Percentiles rank a stretch among this genome's conserved stretches.
These are phyloP conservation scores for Rhadinocentrus ornatus DNA, from an alignment of 2,797 vertebrate species.

Conservation along the genomic window DNA sequence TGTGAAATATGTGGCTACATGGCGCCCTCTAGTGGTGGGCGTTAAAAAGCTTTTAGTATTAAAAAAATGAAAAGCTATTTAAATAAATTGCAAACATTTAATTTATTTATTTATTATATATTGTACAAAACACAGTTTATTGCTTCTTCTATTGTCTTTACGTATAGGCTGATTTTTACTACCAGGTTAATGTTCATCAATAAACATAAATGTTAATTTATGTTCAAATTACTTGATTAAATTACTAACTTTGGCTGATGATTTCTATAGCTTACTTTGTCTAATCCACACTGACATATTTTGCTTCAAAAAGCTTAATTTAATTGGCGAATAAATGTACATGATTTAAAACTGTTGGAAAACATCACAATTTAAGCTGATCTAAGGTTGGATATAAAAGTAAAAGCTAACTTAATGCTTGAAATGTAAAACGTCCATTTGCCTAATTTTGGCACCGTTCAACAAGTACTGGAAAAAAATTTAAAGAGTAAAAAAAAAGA, in stretches of 20 bases:
- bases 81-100: background rate
- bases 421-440: background rate
- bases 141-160: background rate
- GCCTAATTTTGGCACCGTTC: background rate
- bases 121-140: too few relatives aligned
- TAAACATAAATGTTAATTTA: background rate
- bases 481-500: background rate
- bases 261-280: too few relatives aligned
- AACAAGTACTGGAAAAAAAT: too few relatives aligned
- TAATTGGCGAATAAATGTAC: too few relatives aligned
- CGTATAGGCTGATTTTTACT: background rate
- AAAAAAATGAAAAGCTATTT: background rate
- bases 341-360: too few relatives aligned
- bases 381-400: too few relatives aligned
- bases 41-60: background rate
- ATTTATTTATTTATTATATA: too few relatives aligned
- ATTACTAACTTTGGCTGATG: too few relatives aligned
- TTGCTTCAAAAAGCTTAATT: too few relatives aligned
- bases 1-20: slow-evolving; percentile 38
- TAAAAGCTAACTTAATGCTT: background rate
- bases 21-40: slow-evolving; percentile 54
- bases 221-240: too few relatives aligned
- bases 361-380: too few relatives aligned
- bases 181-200: background rate
- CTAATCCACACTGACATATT: too few relatives aligned